These are phyloP conservation scores for Dysdera silvatica DNA, from an alignment of 1,140 invertebrate species.

Conservation along the genomic window DNA sequence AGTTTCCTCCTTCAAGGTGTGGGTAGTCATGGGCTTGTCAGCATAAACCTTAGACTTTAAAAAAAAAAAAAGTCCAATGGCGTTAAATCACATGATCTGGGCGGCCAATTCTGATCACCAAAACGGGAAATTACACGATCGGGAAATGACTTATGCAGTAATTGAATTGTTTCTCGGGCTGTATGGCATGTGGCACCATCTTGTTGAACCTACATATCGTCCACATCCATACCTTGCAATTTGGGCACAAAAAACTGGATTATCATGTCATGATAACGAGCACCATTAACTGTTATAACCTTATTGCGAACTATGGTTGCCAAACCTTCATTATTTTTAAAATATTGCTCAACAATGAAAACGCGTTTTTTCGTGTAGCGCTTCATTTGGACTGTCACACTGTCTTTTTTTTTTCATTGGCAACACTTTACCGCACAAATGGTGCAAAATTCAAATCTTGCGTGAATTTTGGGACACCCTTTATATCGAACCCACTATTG, in stretches of 20 bases:
- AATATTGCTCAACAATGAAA: too few species aligned
- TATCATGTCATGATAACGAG: too few species aligned
- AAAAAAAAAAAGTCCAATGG: background rate
- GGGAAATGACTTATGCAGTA: background rate
- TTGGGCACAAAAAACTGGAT: too few species aligned
- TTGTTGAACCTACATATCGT: background rate
- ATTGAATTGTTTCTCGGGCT: background rate
- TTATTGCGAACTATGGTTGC: too few species aligned
- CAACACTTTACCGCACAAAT: too few species aligned
- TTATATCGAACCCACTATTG: too few species aligned
- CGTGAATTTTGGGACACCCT: background rate
- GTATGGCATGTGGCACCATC: background rate
- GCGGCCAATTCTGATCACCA: background rate
- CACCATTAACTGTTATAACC: too few species aligned
- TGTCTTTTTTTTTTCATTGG: background rate
- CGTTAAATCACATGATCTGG: background rate
- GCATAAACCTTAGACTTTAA: background rate
- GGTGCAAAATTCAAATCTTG: background rate
- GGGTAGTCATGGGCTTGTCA: background rate
- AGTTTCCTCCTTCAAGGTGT: background rate
- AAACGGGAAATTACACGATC: background rate
- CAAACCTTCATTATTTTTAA: too few species aligned
- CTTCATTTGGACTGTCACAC: too few species aligned
- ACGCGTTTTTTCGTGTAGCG: too few species aligned
- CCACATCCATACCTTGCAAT: background rate